Evolutionary conservation across 1,140 invertebrate species (phyloP).

Genomic region (Bilobella aurantiaca): DNA sequence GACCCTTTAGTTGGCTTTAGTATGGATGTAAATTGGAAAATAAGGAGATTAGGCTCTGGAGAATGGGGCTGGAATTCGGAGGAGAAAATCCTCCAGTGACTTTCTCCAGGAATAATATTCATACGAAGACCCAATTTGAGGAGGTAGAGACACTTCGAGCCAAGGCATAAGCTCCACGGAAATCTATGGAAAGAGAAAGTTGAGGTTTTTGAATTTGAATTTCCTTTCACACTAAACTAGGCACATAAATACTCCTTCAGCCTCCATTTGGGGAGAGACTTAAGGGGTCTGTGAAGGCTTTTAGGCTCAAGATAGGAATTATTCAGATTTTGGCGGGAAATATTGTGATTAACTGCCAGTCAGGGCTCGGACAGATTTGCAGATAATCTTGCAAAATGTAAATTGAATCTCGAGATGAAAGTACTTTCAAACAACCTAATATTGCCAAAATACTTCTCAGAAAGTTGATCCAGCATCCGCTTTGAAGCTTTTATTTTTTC

Average conservation of each 20-base stretch:
- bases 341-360: too few species aligned
- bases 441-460: too few species aligned
- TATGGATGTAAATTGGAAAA: conserved; percentile 3
- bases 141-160: not conserved
- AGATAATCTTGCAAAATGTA: too few species aligned
- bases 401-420: too few species aligned
- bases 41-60: not conserved
- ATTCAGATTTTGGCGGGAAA: too few species aligned
- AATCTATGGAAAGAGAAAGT: not conserved
- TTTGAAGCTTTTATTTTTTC: too few species aligned
- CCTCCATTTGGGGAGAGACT: not conserved
- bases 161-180: not conserved
- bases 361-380: too few species aligned
- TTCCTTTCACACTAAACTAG: not conserved
- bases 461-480: too few species aligned
- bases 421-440: too few species aligned
- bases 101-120: conserved; percentile 2
- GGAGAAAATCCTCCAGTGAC: not conserved
- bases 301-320: too few species aligned
- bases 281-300: not conserved
- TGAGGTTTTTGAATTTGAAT: not conserved
- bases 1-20: not conserved
- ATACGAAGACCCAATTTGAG: not conserved
- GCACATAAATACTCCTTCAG: not conserved
- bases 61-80: not conserved